phyloP scores from a whole-genome alignment of 2,888 invertebrate genomes.

The Empis livida region DNA sequence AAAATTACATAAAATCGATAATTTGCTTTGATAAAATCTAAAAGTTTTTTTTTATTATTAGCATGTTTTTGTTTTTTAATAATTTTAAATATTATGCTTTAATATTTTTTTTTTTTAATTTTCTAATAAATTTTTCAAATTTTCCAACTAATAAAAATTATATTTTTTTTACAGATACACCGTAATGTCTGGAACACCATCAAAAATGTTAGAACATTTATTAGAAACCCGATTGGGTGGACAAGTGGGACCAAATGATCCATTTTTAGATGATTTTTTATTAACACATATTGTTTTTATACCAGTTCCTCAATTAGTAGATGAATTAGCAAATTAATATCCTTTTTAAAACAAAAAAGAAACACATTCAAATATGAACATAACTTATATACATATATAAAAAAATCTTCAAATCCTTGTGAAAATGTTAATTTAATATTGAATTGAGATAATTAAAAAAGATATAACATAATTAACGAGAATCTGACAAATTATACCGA shows the following conservation, averaged over 20 bases:
- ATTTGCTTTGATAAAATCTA: not conserved
- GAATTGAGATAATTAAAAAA: no score
- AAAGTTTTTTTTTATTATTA: no score
- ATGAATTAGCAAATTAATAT: conserved; percentile 63
- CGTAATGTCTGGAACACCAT: conserved; percentile 75
- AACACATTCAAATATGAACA: not conserved
- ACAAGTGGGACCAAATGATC: conserved; percentile 48
- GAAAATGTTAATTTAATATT: no score
- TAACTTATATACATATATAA: not conserved
- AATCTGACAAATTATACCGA: no score
- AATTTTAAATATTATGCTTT: no score
- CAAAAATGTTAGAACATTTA: conserved; percentile 76
- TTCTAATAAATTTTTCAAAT: no score
- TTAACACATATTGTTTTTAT: conserved; percentile 73
- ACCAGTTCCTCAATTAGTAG: conserved; percentile 60
- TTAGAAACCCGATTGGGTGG: conserved; percentile 65
- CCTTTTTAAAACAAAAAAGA: conserved; percentile 40
- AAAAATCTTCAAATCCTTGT: not conserved
- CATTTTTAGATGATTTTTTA: conserved; percentile 70
- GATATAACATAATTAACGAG: no score
- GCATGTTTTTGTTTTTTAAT: no score
- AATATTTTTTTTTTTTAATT: no score
- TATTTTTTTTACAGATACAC: conserved; percentile 47
- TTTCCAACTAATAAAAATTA: not conserved
- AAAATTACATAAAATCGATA: no score